These are phyloP conservation scores for Cotesia chilonis DNA, from an alignment of 1,140 invertebrate species.

Conservation along the genomic window DNA sequence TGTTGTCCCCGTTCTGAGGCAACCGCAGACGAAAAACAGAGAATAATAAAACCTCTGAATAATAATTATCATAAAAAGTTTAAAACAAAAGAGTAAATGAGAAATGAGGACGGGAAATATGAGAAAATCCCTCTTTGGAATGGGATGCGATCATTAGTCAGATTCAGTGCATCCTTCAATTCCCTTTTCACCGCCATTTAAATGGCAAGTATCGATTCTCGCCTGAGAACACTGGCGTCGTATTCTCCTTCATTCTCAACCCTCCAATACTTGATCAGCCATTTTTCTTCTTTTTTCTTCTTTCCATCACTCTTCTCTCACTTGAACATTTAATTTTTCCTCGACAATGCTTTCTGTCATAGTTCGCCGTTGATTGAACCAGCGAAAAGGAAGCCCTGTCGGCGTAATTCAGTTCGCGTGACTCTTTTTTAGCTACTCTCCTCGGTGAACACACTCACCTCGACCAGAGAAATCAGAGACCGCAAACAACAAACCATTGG, in stretches of 20 bases:
- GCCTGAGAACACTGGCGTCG: slow-evolving; percentile 27
- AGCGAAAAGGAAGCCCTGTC: slow-evolving; percentile 17
- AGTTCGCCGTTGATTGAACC: slow-evolving; percentile 3
- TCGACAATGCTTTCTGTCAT: background rate
- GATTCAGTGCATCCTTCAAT: slow-evolving; percentile 18
- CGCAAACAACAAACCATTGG: slow-evolving; percentile 22
- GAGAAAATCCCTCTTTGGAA: background rate
- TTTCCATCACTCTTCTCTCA: slow-evolving; percentile 11
- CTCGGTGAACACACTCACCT: slow-evolving; percentile 16
- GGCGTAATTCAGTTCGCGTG: slow-evolving; percentile 24
- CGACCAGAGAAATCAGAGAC: slow-evolving; percentile 21
- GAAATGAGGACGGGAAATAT: slow-evolving; percentile 18
- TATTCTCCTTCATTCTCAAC: slow-evolving; percentile 28
- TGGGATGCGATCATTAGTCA: slow-evolving; percentile 1
- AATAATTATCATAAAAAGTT: background rate
- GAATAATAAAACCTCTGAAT: background rate
- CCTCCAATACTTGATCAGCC: slow-evolving; percentile 17
- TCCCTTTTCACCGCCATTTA: slow-evolving; percentile 48
- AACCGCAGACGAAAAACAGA: slow-evolving; percentile 7
- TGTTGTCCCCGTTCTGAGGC: slow-evolving; percentile 28
- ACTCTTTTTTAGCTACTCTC: slow-evolving; percentile 22
- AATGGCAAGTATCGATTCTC: slow-evolving; percentile 55
- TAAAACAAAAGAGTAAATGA: slow-evolving; percentile 2
- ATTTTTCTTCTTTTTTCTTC: slow-evolving; percentile 25
- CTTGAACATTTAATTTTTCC: background rate